These are phyloP conservation scores for Umimayanthus chanpuru DNA, from an alignment of 92 coral and sea anemone species.

Conservation along the genomic window DNA sequence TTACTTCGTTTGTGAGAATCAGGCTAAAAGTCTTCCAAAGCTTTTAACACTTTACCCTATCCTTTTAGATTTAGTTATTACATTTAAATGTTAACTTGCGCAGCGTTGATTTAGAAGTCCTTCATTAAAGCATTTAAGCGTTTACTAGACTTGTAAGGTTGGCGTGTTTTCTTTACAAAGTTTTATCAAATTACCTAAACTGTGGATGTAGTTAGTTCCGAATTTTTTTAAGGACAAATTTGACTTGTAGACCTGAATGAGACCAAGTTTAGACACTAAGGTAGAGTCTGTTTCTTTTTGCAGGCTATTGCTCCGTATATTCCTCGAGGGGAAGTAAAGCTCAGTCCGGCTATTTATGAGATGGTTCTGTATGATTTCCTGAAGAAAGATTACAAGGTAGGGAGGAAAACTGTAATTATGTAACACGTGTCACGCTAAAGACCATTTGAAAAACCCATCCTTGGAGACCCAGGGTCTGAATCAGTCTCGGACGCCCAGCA, in stretches of 20 bases:
- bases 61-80: no score
- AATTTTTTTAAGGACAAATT: background rate
- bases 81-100: no score
- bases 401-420: background rate
- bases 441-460: no score
- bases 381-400: slow-evolving; percentile 84
- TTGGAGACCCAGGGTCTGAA: no score
- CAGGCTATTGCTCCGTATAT: slow-evolving; percentile 99
- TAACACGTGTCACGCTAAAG: no score
- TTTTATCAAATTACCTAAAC: background rate
- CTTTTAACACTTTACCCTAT: no score
- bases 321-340: slow-evolving; percentile 83
- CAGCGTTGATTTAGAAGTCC: no score
- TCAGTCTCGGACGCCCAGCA: no score
- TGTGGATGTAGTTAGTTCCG: background rate
- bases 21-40: no score
- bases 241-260: background rate
- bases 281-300: background rate
- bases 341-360: slow-evolving; percentile 94
- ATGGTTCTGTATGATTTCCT: slow-evolving; percentile 94
- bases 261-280: no score
- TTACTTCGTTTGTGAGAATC: no score
- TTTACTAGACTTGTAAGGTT: background rate
- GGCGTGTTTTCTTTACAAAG: background rate
- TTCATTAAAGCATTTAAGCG: no score